Evolutionary conservation across 2,113 vertebrate genomes (phyloP), one percentile per base, ranked within the genome.

Genomic region (Amphilophus citrinellus): DNA sequence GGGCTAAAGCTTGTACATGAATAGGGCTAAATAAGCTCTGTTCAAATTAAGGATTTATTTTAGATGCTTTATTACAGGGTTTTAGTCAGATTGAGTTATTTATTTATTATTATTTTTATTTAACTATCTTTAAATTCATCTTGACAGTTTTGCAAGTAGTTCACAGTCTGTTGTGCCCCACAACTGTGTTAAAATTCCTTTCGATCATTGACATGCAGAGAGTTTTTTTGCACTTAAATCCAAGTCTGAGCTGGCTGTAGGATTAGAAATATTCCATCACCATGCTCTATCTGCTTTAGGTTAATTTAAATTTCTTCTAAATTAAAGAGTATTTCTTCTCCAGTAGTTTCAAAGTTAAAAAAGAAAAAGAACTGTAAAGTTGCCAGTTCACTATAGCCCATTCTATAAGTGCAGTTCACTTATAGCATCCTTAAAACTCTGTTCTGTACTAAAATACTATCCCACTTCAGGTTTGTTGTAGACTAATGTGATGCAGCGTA

Each of bases 161-260:
- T 50, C 27, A 47, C 15, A 2, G 65, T 47, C 0, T 0, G 42
- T 68, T 1, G 42, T 68, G 42, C 22, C 22, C 42, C 18, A 27
- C 68, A 50, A 68, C 15, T 68, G 42, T 68, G 65, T 50, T 50
- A 68, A 68, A 83, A 44, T 35, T 22, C 27, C 39, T 77, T 76
- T 18, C 17, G 5, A n/a, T 39, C 22, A 66, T 6, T 71, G 71
- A 56, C 61, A 68, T 14, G 20, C 71, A 39, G 10, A 47, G n/a
- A 56, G 42, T 35, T 50, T 61, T 77, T 63, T 58, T 63, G 32
- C 44, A 13, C 65, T 42, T 76, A 50, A 80, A 60, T 65, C 2
- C 62, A 68, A 68, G 56, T 44, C 62, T 63, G 10, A n/a, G 73
- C 32, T 47, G 18, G 13, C 30, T 35, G 35, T 35, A 59, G 50